These are phyloP conservation scores for Danaus melanippus DNA, from an alignment of 1,140 invertebrate genomes.

Conservation along the genomic window DNA sequence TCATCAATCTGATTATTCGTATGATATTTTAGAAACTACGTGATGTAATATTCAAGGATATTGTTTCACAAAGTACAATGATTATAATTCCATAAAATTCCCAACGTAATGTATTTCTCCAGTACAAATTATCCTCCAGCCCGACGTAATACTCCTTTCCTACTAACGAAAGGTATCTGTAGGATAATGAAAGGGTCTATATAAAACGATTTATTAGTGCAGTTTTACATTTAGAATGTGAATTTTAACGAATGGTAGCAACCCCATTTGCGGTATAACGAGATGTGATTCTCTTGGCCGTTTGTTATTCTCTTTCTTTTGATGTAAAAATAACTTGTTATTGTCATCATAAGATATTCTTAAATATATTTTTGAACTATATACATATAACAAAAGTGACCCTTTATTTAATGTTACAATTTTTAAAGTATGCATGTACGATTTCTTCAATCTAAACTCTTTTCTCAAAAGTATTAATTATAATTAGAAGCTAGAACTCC, in stretches of 20 bases:
- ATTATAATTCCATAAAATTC: slow-evolving; percentile 17
- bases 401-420: too few relatives aligned
- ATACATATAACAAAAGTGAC: too few relatives aligned
- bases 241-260: slow-evolving; percentile 10
- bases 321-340: too few relatives aligned
- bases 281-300: too few relatives aligned
- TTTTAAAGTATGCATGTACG: too few relatives aligned
- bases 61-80: slow-evolving; percentile 22
- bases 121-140: slow-evolving; percentile 17
- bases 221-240: slow-evolving; percentile 15
- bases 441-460: too few relatives aligned
- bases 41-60: slow-evolving; percentile 16
- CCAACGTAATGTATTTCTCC: slow-evolving; percentile 18
- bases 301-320: too few relatives aligned
- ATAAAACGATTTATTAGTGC: slow-evolving; percentile 9
- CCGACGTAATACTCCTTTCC: slow-evolving; percentile 14
- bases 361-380: too few relatives aligned
- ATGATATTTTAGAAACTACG: slow-evolving; percentile 1
- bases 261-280: slow-evolving; percentile 6
- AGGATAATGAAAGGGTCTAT: slow-evolving; percentile 15
- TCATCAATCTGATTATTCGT: too few relatives aligned
- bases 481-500: too few relatives aligned
- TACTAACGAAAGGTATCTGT: slow-evolving; percentile 16
- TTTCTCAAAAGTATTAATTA: too few relatives aligned
- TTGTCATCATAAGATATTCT: too few relatives aligned